Conservation (phyloP, 2,797 vertebrate genomes). For the Martes flavigula region DNA sequence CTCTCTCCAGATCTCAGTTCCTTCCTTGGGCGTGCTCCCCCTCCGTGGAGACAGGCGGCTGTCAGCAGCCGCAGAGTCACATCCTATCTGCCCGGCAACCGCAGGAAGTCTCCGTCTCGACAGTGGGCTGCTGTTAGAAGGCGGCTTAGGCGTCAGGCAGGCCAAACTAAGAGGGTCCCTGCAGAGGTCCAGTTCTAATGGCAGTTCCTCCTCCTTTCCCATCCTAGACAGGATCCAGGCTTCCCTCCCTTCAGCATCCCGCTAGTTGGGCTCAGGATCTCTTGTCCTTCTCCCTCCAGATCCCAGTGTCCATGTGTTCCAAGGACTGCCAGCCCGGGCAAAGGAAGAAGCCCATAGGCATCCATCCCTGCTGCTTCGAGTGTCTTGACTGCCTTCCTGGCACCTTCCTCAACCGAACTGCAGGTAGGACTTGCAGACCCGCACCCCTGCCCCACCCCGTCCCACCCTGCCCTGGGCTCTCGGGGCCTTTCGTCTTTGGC, state of each 20-base stretch:
- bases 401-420: conserved; percentile 68
- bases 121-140: not conserved
- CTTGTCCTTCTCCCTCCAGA: not conserved
- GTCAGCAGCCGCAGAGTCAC: not conserved
- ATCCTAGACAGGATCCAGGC: not conserved
- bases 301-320: conserved; percentile 83
- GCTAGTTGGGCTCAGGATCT: not conserved
- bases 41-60: not conserved
- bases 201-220: no score
- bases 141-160: not conserved
- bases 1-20: not conserved
- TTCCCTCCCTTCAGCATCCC: not conserved
- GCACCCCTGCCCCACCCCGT: accelerated
- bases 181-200: not conserved
- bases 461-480: not conserved
- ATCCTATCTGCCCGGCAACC: no score
- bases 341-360: conserved; percentile 82
- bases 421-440: not conserved
- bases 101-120: not conserved
- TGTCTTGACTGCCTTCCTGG: conserved; percentile 79
- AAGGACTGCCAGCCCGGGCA: conserved; percentile 85
- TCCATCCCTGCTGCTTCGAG: conserved; percentile 90
- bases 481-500: not conserved
- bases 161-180: not conserved
- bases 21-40: not conserved